Evolutionary conservation across 2,888 invertebrate species (phyloP).

Genomic region (Synergus itoensis): DNA sequence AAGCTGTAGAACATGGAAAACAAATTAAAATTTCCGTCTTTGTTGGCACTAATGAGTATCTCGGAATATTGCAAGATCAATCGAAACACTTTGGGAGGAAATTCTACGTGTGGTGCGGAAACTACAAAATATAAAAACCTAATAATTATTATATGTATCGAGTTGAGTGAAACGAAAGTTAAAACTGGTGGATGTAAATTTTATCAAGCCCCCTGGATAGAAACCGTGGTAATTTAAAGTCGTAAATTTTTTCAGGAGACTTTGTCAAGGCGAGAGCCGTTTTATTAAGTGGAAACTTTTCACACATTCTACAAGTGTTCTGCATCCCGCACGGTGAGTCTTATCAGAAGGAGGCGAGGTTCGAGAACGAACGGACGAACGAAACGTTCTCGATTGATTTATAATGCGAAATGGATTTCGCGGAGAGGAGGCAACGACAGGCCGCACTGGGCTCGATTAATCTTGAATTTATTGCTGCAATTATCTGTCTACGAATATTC

Average conservation of each 20-base stretch:
- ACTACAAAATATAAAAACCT: neutral
- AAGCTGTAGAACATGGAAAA: no score
- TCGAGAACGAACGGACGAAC: slow-evolving; percentile 48
- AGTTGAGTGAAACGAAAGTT: slow-evolving; percentile 4
- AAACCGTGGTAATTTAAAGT: slow-evolving; percentile 14
- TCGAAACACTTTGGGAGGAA: neutral
- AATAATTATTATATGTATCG: neutral
- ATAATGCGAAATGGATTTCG: slow-evolving; percentile 73
- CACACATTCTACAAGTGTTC: slow-evolving; percentile 1
- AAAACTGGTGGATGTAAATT: slow-evolving; percentile 6
- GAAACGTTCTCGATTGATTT: slow-evolving; percentile 66
- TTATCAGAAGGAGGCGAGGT: slow-evolving; percentile 65
- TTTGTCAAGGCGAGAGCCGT: slow-evolving; percentile 25
- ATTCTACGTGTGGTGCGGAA: neutral
- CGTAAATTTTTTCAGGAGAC: slow-evolving; percentile 35
- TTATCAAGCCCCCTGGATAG: slow-evolving; percentile 28
- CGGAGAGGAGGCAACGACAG: slow-evolving; percentile 68
- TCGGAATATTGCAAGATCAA: neutral
- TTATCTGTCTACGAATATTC: slow-evolving; percentile 72
- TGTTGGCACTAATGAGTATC: no score
- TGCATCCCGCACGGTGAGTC: slow-evolving; percentile 45
- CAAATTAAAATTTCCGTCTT: no score
- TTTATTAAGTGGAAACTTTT: slow-evolving; percentile 31
- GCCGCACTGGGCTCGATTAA: slow-evolving; percentile 69
- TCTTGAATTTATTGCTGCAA: slow-evolving; percentile 73